phyloP scores from a whole-genome alignment of 2,888 invertebrate species.

The Chaetoderma sp. region DNA sequence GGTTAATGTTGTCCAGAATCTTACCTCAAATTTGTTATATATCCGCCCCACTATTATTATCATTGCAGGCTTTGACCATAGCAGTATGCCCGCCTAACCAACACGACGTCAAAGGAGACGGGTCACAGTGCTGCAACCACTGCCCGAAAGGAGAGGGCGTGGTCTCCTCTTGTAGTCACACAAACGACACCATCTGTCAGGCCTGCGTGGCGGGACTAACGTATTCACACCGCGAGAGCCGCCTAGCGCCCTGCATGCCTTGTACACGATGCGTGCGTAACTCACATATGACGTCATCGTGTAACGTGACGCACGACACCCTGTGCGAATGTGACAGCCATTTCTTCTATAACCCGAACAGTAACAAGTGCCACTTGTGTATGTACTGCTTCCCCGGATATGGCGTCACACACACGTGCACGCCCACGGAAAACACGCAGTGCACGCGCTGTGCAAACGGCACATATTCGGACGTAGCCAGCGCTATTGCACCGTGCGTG shows the following conservation, averaged over 20 bases:
- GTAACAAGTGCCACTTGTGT: conserved; percentile 50
- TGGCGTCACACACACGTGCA: conserved; percentile 53
- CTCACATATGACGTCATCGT: conserved; percentile 43
- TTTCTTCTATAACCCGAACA: conserved; percentile 46
- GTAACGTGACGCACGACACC: conserved; percentile 61
- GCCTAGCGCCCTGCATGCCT: conserved; percentile 41
- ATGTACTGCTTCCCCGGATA: conserved; percentile 53
- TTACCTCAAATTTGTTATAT: no score
- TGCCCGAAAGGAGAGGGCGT: conserved; percentile 55
- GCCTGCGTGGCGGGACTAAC: conserved; percentile 50
- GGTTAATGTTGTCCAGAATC: no score
- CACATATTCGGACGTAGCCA: conserved; percentile 56
- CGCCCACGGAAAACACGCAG: conserved; percentile 46
- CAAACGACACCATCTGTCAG: conserved; percentile 51
- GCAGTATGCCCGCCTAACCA: conserved; percentile 4
- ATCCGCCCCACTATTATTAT: no score
- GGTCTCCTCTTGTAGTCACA: conserved; percentile 40
- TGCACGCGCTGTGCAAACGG: conserved; percentile 58
- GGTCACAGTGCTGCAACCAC: conserved; percentile 47
- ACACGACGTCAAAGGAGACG: conserved; percentile 5
- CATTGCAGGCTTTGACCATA: no score
- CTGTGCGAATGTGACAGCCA: conserved; percentile 58
- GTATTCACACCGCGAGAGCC: conserved; percentile 44
- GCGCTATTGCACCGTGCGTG: conserved; percentile 50
- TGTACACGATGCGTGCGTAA: conserved; percentile 53